Base-by-base conservation (phyloP, 2,888 invertebrate genomes). In the Julus scanicus region DNA sequence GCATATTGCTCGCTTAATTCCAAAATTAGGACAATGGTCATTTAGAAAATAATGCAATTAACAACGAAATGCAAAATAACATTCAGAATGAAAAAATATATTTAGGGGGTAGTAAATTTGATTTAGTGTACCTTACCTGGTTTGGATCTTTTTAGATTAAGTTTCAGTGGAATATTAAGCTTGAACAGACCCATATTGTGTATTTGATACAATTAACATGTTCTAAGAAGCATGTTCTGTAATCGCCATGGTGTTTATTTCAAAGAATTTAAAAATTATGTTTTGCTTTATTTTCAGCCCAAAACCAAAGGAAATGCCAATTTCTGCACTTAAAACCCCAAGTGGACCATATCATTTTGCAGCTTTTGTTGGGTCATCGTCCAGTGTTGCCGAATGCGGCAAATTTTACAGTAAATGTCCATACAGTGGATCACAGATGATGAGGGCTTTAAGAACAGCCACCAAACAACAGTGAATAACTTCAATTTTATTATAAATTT, bases 261-360 rank as follows among this genome's bases (percentile, higher is more conserved):
- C 44, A 44, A 44, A 0, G 44, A 8, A 44, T 44, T 44, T 0
- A 44, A 44, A 44, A 1, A 5, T 44, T 44, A 44, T 71, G 3
- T 85, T 49, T 44, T 20, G 49, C 44, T 2, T 88, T 20, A n/a
- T 37, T 86, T 86, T 53, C 49, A 89, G 89, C 17, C 86, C 89
- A 4, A 89, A 89, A 87, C 89, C 89, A 9, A 89, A 89, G 63
- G 88, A 88, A 20, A 87, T 89, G 63, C 86, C 89, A 11, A 44
- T 88, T 29, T 86, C 88, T 40, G 87, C 87, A 5, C 37, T 89
- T 49, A 89, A 89, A 57, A 89, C 89, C 20, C 89, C 90, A 9
- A 90, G 89, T 88, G 89, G 89, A 5, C 89, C 88, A 9, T 90
- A 90, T 84, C 89, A 90, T 57, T 88, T 89, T 20, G 90, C 90